Percentiles rank a stretch among this genome's conserved stretches.
These are phyloP conservation scores for Aptenodytes patagonicus DNA, from an alignment of 2,113 vertebrate genomes.

Conservation along the genomic window DNA sequence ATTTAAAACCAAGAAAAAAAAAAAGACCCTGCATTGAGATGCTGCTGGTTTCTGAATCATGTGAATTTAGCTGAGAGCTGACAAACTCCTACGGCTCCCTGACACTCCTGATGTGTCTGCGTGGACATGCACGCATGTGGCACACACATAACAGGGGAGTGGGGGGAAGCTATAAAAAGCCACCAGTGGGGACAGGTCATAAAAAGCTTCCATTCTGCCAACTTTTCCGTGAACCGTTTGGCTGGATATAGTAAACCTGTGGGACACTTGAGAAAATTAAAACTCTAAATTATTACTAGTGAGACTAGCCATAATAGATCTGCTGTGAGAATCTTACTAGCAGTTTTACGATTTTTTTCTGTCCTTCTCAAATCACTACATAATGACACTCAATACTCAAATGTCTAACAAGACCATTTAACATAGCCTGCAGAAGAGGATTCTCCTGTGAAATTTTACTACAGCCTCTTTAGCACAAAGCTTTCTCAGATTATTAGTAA, in stretches of 20 bases:
- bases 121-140: background rate
- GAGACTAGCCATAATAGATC: conserved; percentile 58
- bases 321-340: conserved; percentile 41
- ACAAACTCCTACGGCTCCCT: background rate
- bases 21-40: background rate
- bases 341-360: conserved; percentile 56
- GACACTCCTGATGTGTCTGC: background rate
- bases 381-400: conserved; percentile 62
- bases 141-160: background rate
- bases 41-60: background rate
- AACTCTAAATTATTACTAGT: conserved; percentile 63
- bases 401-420: conserved; percentile 61
- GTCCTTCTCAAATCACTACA: conserved; percentile 58
- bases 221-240: conserved; percentile 23
- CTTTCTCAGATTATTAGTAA: conserved; percentile 56
- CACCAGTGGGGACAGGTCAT: conserved; percentile 3
- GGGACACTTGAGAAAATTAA: conserved; percentile 65
- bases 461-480: conserved; percentile 60
- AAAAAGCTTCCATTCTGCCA: conserved; percentile 41
- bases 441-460: conserved; percentile 65
- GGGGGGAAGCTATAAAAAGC: background rate
- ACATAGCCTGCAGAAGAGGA: conserved; percentile 44
- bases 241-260: conserved; percentile 56
- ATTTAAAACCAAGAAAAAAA: background rate
- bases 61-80: background rate